These are phyloP conservation scores for Clivina fossor DNA, from an alignment of 2,888 invertebrate genomes.

Conservation along the genomic window DNA sequence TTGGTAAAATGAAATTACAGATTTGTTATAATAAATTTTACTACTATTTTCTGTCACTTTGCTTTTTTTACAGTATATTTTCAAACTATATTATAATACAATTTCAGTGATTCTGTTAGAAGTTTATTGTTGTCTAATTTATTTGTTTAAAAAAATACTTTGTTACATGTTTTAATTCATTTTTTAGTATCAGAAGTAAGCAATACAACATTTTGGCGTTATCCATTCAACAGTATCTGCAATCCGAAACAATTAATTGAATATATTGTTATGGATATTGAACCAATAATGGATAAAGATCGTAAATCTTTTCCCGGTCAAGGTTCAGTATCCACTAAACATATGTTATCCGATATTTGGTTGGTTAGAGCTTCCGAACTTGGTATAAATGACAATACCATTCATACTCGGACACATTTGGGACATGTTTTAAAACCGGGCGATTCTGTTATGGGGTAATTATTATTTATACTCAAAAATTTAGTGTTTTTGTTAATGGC, in stretches of 20 bases:
- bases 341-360: conserved; percentile 92
- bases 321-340: conserved; percentile 83
- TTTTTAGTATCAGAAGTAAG: conserved; percentile 79
- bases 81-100: no score
- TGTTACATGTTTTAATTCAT: no score
- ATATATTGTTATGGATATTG: conserved; percentile 94
- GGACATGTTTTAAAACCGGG: conserved; percentile 92
- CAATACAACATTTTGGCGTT: conserved; percentile 79
- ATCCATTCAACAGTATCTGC: conserved; percentile 84
- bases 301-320: conserved; percentile 82
- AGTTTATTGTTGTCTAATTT: no score
- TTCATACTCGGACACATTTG: conserved; percentile 89
- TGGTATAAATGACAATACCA: conserved; percentile 77
- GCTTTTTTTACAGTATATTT: no score
- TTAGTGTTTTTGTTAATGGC: no score
- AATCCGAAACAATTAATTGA: conserved; percentile 89
- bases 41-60: no score
- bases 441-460: conserved; percentile 88
- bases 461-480: no score
- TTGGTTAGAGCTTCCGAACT: conserved; percentile 84
- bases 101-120: no score
- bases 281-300: conserved; percentile 73
- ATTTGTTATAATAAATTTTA: no score
- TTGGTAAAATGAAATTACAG: no score
- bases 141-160: no score